Conservation (phyloP, 2,113 vertebrate species). For the Burhinus bistriatus region DNA sequence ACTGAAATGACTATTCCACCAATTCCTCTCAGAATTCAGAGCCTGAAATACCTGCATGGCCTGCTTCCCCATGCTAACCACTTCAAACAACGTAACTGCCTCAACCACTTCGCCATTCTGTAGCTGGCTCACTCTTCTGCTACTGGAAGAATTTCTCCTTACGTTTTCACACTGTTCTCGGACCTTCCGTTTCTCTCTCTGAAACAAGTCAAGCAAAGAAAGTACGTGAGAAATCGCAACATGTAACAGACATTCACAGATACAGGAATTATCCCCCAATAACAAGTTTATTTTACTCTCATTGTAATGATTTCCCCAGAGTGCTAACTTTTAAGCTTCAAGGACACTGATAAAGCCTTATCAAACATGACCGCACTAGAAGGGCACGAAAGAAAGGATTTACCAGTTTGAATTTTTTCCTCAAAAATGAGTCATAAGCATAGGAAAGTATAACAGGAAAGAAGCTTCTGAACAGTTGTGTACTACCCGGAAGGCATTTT, state of each 20-base stretch:
- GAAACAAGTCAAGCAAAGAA: neutral
- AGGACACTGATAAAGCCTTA: neutral
- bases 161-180: conserved; percentile 78
- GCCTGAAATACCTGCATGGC: conserved; percentile 84
- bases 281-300: neutral
- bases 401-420: neutral
- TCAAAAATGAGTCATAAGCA: neutral
- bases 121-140: conserved; percentile 46
- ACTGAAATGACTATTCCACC: neutral
- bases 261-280: neutral
- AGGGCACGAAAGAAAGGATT: neutral
- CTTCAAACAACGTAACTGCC: conserved; percentile 88
- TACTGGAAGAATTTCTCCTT: conserved; percentile 57
- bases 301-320: neutral
- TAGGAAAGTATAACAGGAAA: neutral
- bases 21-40: neutral
- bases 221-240: neutral
- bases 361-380: neutral
- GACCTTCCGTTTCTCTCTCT: conserved; percentile 75
- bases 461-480: neutral
- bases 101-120: conserved; percentile 75
- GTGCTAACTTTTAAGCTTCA: neutral
- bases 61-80: conserved; percentile 84
- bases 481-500: neutral
- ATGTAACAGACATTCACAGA: neutral